Conservation (phyloP, 2,888 invertebrate species). For the Anagyrus pseudococci region DNA sequence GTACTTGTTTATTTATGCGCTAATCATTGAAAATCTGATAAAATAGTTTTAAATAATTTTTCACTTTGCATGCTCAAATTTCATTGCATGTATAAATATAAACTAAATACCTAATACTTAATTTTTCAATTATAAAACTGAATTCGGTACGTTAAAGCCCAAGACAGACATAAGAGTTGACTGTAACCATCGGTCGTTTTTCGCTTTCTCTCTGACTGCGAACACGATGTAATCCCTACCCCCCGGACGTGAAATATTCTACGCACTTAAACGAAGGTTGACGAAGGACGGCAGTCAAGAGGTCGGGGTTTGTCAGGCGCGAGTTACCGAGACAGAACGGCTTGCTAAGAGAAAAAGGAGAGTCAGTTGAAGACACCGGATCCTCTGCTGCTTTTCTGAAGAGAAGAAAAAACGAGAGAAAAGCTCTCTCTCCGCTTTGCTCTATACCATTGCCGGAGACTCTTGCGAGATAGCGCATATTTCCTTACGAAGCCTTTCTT, state of each 20-base stretch:
- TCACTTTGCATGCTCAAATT: no score
- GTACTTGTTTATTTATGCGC: no score
- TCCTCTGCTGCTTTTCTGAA: conserved; percentile 15
- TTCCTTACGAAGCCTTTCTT: neutral
- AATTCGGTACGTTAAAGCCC: no score
- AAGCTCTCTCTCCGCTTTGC: conserved; percentile 48
- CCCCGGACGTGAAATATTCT: conserved; percentile 33
- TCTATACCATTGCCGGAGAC: conserved; percentile 45
- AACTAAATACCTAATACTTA: no score
- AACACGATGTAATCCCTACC: conserved; percentile 9
- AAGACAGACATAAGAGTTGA: no score
- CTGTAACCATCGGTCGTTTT: no score
- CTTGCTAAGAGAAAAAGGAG: conserved; percentile 34
- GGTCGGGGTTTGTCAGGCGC: conserved; percentile 10
- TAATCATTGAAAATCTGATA: no score
- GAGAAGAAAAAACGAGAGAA: conserved; percentile 44
- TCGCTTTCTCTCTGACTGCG: no score
- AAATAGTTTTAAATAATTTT: no score
- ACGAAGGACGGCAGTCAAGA: conserved; percentile 28
- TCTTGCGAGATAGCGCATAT: conserved; percentile 41
- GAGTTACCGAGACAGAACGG: conserved; percentile 31
- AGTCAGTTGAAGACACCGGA: conserved; percentile 22
- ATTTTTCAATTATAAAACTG: no score
- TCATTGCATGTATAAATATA: no score
- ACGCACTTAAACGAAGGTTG: conserved; percentile 26